Percentiles rank a stretch among this genome's conserved stretches.
Evolutionary conservation across 2,888 invertebrate species (phyloP).

Genomic region (Cosmorhoe ocellata): DNA sequence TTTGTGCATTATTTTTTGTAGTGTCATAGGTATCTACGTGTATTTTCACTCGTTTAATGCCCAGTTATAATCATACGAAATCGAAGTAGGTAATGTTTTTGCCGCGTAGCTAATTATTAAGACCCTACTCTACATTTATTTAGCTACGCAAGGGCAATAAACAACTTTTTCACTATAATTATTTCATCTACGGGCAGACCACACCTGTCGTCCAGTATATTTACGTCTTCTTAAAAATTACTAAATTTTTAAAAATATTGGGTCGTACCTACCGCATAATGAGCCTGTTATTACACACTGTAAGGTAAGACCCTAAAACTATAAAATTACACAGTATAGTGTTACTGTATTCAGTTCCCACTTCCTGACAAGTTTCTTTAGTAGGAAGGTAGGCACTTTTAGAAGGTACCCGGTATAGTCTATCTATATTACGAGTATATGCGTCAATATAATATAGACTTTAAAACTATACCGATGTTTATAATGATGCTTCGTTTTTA

Average conservation of each 20-base stretch:
- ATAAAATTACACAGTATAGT: slow-evolving; percentile 41
- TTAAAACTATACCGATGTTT: no score
- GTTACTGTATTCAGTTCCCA: slow-evolving; percentile 32
- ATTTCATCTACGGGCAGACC: slow-evolving; percentile 40
- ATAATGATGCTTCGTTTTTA: no score
- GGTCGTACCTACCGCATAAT: slow-evolving; percentile 40
- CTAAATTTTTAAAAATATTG: slow-evolving; percentile 23
- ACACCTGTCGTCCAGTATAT: slow-evolving; percentile 32
- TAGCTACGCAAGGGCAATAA: slow-evolving; percentile 30
- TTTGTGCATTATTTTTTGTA: no score
- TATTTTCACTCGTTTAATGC: slow-evolving; percentile 24
- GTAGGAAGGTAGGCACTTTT: no score
- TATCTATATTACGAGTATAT: no score
- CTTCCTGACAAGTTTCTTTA: background rate
- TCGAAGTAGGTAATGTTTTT: slow-evolving; percentile 16
- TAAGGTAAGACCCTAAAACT: slow-evolving; percentile 35
- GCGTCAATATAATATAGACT: no score
- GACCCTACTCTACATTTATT: slow-evolving; percentile 27
- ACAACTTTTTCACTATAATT: slow-evolving; percentile 35
- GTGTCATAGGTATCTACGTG: no score
- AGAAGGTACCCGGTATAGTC: no score
- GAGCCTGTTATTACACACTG: slow-evolving; percentile 33
- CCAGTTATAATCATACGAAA: slow-evolving; percentile 19
- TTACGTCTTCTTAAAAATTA: slow-evolving; percentile 22
- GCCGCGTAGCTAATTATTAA: slow-evolving; percentile 20